Evolutionary conservation across 2,113 vertebrate genomes (phyloP).

Genomic region (Acanthochromis polyacanthus): DNA sequence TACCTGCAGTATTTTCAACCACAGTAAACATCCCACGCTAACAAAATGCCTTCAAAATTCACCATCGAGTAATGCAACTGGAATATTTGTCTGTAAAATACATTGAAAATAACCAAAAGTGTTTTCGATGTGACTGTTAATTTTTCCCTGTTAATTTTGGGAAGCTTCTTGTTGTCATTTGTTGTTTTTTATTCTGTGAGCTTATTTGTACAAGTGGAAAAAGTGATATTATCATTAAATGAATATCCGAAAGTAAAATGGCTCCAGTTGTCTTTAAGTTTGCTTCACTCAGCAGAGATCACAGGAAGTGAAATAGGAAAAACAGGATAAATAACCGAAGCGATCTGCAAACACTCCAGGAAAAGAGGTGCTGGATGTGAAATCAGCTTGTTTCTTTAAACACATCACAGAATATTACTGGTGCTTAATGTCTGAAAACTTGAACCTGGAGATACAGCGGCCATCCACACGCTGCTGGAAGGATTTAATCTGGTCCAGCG

Average conservation of each 20-base stretch:
- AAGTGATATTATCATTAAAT: conserved; percentile 80
- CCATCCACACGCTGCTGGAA: no score
- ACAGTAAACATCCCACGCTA: conserved; percentile 13
- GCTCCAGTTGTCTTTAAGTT: background rate
- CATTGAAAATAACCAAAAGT: conserved; percentile 81
- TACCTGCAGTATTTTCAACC: conserved; percentile 42
- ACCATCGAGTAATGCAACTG: conserved; percentile 73
- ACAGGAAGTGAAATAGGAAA: no score
- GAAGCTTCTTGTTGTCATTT: conserved; percentile 70
- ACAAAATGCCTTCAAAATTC: conserved; percentile 26
- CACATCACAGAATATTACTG: background rate
- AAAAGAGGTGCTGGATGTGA: background rate
- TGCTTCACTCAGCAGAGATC: no score
- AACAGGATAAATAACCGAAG: background rate
- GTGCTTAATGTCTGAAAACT: no score
- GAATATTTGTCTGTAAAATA: conserved; percentile 76
- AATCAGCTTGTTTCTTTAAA: background rate
- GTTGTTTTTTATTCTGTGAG: conserved; percentile 67
- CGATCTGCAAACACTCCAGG: background rate
- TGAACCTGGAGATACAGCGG: no score
- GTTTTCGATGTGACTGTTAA: conserved; percentile 80
- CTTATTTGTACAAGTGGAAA: conserved; percentile 80
- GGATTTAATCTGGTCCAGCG: no score
- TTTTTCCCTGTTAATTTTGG: conserved; percentile 85
- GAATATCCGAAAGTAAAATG: conserved; percentile 61